phyloP scores from a whole-genome alignment of 2,797 vertebrate genomes.

The Artibeus jamaicensis region DNA sequence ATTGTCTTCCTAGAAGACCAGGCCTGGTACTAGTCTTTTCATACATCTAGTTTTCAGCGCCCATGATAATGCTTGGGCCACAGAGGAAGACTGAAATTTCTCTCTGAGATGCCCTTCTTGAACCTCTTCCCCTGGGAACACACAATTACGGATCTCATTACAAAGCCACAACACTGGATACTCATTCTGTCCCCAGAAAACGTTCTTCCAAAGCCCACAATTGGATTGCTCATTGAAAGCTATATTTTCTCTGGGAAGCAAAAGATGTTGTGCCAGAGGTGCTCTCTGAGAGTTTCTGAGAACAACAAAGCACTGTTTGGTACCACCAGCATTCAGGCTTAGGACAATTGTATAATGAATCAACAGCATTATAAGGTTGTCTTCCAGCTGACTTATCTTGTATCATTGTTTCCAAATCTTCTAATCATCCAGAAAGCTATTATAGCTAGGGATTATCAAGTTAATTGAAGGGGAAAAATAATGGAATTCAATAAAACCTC shows the following conservation, averaged over 20 bases:
- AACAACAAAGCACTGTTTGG: slow-evolving; percentile 63
- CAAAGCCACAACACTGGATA: slow-evolving; percentile 38
- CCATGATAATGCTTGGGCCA: not conserved
- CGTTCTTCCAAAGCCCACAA: slow-evolving; percentile 62
- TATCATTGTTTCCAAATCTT: slow-evolving; percentile 49
- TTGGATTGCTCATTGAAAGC: slow-evolving; percentile 37
- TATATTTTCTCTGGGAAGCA: slow-evolving; percentile 54
- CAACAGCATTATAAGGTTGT: slow-evolving; percentile 2
- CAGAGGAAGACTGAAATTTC: slow-evolving; percentile 6
- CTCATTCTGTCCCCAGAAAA: slow-evolving; percentile 8
- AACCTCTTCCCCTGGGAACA: slow-evolving; percentile 30
- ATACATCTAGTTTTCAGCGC: not conserved
- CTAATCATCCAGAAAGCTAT: slow-evolving; percentile 64
- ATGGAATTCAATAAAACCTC: slow-evolving; percentile 49
- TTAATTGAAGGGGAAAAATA: slow-evolving; percentile 18
- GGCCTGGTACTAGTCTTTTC: not conserved
- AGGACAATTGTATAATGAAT: slow-evolving; percentile 52
- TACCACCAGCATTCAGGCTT: slow-evolving; percentile 37
- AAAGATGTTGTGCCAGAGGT: slow-evolving; percentile 62
- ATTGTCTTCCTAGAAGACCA: not conserved
- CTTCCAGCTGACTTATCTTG: slow-evolving; percentile 41
- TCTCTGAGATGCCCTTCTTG: slow-evolving; percentile 41
- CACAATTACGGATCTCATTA: slow-evolving; percentile 42
- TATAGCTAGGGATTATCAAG: slow-evolving; percentile 63
- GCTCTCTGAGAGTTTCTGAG: slow-evolving; percentile 48